phyloP scores from a whole-genome alignment of 2,888 invertebrate species.

The Aleiodes alternator region DNA sequence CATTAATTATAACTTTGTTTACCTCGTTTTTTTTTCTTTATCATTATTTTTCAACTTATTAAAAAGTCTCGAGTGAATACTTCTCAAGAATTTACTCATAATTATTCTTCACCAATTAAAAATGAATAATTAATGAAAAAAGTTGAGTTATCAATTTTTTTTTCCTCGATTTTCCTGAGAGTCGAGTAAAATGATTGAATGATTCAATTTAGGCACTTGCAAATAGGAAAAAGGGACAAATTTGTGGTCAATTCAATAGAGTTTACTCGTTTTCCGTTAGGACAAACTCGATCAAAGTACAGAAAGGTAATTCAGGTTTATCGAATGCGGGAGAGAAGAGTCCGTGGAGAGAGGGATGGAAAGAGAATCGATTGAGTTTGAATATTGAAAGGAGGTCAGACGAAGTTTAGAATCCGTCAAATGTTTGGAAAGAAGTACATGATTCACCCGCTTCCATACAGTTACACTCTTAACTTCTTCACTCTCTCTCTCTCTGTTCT shows the following conservation, averaged over 20 bases:
- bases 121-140: no score
- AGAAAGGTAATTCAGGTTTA: slow-evolving; percentile 5
- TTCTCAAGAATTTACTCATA: no score
- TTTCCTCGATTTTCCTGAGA: no score
- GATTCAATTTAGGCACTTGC: no score
- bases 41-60: no score
- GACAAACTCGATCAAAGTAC: slow-evolving; percentile 17
- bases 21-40: no score
- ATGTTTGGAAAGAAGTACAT: slow-evolving; percentile 15
- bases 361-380: slow-evolving; percentile 23
- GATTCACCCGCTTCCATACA: background rate
- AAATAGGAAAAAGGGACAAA: background rate
- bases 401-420: background rate
- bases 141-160: no score
- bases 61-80: no score
- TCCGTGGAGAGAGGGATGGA: background rate
- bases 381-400: slow-evolving; percentile 13
- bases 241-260: slow-evolving; percentile 7
- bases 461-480: slow-evolving; percentile 1
- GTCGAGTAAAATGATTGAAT: no score
- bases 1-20: no score
- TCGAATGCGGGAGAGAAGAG: background rate
- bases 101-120: no score
- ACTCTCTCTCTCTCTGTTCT: background rate
- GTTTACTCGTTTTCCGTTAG: slow-evolving; percentile 1